phyloP scores from a whole-genome alignment of 2,888 invertebrate species.

The Pinctada fucata region DNA sequence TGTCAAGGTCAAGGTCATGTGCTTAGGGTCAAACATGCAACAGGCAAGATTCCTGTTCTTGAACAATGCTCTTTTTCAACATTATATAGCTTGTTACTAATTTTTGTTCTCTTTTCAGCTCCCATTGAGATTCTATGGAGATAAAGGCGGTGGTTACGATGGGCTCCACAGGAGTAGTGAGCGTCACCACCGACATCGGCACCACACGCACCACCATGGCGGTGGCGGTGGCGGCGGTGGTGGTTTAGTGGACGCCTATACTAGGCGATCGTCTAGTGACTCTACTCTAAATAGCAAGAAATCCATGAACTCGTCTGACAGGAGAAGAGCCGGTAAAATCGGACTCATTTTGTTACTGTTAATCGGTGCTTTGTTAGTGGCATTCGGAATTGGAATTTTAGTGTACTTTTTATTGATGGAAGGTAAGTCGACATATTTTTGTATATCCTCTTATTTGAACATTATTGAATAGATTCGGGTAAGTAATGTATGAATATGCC shows the following conservation, averaged over 20 bases:
- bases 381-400: constrained; percentile 55
- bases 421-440: constrained; percentile 21
- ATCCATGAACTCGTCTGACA: constrained; percentile 46
- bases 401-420: constrained; percentile 50
- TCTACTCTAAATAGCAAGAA: constrained; percentile 43
- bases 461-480: too few relatives aligned
- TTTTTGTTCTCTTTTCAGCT: constrained; percentile 35
- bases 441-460: too few relatives aligned
- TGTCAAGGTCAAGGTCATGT: too few relatives aligned
- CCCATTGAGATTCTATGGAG: constrained; percentile 47
- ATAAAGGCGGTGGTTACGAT: constrained; percentile 33
- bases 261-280: constrained; percentile 33
- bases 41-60: too few relatives aligned
- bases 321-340: constrained; percentile 38
- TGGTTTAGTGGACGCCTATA: constrained; percentile 24
- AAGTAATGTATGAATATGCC: too few relatives aligned
- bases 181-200: constrained; percentile 41
- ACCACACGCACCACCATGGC: constrained; percentile 31
- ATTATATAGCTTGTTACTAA: too few relatives aligned
- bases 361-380: constrained; percentile 55
- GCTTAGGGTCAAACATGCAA: too few relatives aligned
- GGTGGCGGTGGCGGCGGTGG: constrained; percentile 33
- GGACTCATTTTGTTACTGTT: constrained; percentile 49
- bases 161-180: constrained; percentile 40
- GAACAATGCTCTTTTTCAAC: too few relatives aligned